These are phyloP conservation scores for Melanargia galathea DNA, from an alignment of 2,888 invertebrate genomes.

Conservation along the genomic window DNA sequence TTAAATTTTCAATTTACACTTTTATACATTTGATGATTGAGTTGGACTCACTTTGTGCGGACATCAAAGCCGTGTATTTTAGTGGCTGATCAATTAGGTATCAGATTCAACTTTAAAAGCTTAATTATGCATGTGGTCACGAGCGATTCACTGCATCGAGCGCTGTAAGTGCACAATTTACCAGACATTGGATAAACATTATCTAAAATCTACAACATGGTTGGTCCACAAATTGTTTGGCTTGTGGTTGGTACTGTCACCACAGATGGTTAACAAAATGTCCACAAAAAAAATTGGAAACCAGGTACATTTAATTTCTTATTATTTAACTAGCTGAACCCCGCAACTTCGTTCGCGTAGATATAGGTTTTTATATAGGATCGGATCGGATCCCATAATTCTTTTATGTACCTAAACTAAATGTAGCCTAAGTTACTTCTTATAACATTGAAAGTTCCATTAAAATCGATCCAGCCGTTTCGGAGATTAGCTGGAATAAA, in stretches of 20 bases:
- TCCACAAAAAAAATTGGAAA: neutral
- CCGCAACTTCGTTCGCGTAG: too few species aligned
- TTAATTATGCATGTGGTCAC: conserved; percentile 23
- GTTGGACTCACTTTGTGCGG: conserved; percentile 1
- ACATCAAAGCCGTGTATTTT: conserved; percentile 15
- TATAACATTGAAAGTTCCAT: too few species aligned
- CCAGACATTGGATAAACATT: conserved; percentile 21
- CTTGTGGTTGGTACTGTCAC: conserved; percentile 5
- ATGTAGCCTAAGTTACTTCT: too few species aligned
- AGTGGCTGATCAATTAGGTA: conserved; percentile 25
- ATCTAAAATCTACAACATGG: conserved; percentile 17
- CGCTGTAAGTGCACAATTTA: conserved; percentile 18
- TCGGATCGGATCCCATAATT: too few species aligned
- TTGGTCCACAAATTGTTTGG: conserved; percentile 13
- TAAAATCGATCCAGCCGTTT: too few species aligned
- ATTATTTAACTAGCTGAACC: too few species aligned
- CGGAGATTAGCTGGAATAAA: too few species aligned
- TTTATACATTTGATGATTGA: neutral
- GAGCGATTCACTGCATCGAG: conserved; percentile 17
- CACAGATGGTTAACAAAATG: conserved; percentile 9
- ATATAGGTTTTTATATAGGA: too few species aligned
- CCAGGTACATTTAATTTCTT: too few species aligned
- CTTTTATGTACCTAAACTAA: too few species aligned
- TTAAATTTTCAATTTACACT: too few species aligned
- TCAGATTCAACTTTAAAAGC: conserved; percentile 25